These are phyloP conservation scores for Artibeus jamaicensis DNA, from an alignment of 2,797 vertebrate species.

Conservation along the genomic window DNA sequence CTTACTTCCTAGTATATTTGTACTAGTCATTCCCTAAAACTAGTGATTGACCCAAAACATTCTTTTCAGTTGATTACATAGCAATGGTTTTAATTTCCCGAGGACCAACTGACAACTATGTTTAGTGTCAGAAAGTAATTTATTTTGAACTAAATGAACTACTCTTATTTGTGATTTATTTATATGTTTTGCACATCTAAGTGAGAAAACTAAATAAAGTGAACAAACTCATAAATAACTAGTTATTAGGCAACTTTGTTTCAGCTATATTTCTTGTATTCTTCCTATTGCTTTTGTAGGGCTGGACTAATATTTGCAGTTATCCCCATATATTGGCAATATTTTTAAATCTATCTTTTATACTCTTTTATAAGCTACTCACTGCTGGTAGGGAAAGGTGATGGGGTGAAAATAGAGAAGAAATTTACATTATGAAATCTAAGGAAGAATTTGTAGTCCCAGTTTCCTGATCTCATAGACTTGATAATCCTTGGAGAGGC, in stretches of 20 bases:
- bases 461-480: neutral
- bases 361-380: neutral
- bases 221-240: constrained; percentile 5
- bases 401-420: neutral
- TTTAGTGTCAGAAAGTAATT: constrained; percentile 27
- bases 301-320: neutral
- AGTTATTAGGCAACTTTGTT: neutral
- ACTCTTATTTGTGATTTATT: constrained; percentile 15
- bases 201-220: constrained; percentile 3
- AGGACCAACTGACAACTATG: neutral
- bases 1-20: neutral
- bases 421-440: neutral
- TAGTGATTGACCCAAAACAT: neutral
- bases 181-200: neutral
- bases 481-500: neutral
- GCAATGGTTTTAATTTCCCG: constrained; percentile 2
- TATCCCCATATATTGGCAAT: neutral
- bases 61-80: constrained; percentile 24
- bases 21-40: constrained; percentile 21
- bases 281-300: neutral
- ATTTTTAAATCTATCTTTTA: neutral
- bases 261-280: neutral
- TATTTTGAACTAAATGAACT: neutral
- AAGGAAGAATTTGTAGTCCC: neutral
- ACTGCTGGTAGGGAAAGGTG: neutral